Evolutionary conservation across 2,797 vertebrate species (phyloP), one percentile per base, ranked within the genome.

Genomic region (Pseudopleuronectes americanus): DNA sequence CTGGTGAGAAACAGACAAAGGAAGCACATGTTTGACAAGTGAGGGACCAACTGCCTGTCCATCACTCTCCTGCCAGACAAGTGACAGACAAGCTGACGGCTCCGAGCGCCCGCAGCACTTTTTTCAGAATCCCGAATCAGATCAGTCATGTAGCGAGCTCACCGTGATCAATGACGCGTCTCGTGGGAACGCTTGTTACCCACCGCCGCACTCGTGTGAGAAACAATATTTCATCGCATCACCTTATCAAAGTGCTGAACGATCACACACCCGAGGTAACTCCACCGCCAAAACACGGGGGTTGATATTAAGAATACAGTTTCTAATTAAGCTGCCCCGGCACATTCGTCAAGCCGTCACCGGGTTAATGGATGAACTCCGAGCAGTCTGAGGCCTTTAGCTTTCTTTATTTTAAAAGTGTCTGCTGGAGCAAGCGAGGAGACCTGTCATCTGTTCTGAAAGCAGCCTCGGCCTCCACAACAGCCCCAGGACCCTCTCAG

Each of bases 41-140:
- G 62, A 48, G 8, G 36, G 62, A 84, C 64, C 78, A 83, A 80
- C 69, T 84, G 81, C 47, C 79, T 75, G 79, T 81, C 85, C 82
- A 66, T 87, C 72, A 80, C 48, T 63, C 65, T 24, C 53, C 31
- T 60, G 28, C 52, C 26, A 45, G 71, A 80, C 77, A 79, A 70
- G 65, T 86, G 88, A 87, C 74, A 73, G 86, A 83, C 74, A 64
- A 31, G 58, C 84, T 81, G 83, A 84, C 78, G 82, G 79, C 52
- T 65, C 74, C 0, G 4, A 51, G 63, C 1, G 67, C 83, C 80
- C 22, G 67, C 47, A 81, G 79, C 58, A 48, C 55, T 78, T 33
- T 57, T 76, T 33, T 64, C 53, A 66, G 64, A 79, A 76, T 76
- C 61, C 16, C 59, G 71, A 55, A 79, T 80, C 54, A 17, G 62